phyloP scores from a whole-genome alignment of 2,888 invertebrate genomes.

The Acrobasis suavella region DNA sequence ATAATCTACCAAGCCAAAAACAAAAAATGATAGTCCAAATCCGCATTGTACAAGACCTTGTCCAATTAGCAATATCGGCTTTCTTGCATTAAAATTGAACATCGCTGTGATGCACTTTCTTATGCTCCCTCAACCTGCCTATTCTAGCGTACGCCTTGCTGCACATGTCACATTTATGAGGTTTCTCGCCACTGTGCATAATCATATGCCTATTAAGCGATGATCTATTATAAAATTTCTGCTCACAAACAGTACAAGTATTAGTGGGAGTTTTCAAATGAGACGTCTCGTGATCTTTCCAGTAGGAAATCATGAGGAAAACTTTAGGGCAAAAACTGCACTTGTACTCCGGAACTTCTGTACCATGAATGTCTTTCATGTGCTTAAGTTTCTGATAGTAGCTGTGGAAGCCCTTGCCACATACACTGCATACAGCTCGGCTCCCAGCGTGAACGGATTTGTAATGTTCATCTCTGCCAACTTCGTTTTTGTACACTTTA shows the following conservation, averaged over 20 bases:
- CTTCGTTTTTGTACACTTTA: conserved; percentile 25
- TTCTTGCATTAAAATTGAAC: not conserved
- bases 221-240: conserved; percentile 18
- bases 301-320: conserved; percentile 44
- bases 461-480: conserved; percentile 15
- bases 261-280: conserved; percentile 24
- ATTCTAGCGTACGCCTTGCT: conserved; percentile 17
- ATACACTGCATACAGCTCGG: conserved; percentile 13
- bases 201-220: conserved; percentile 18
- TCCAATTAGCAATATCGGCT: no score
- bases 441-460: conserved; percentile 16
- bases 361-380: conserved; percentile 16
- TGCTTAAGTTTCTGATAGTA: conserved; percentile 22
- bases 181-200: conserved; percentile 14
- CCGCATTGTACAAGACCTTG: no score
- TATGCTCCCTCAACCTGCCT: conserved; percentile 19
- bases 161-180: conserved; percentile 21
- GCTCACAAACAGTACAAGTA: conserved; percentile 24
- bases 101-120: conserved; percentile 20
- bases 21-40: no score
- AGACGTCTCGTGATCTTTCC: conserved; percentile 29
- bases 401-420: conserved; percentile 13
- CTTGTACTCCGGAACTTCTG: conserved; percentile 18
- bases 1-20: no score
- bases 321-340: conserved; percentile 24